Conservation (phyloP, 92 coral and sea anemone species). For the Actinernus sp. region DNA sequence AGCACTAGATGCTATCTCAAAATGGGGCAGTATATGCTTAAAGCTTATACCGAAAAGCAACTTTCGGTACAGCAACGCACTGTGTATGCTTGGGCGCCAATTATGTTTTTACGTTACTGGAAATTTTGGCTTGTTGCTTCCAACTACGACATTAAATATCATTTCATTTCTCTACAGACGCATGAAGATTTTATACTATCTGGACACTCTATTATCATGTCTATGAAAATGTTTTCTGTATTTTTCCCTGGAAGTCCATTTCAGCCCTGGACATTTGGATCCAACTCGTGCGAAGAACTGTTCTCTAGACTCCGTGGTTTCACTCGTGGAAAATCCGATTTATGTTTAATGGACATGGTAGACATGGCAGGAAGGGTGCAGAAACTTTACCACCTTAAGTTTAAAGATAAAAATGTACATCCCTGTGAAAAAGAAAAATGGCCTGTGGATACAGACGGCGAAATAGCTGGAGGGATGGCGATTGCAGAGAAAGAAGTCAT, state of each 20-base stretch:
- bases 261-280: constrained; percentile 41
- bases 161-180: constrained; percentile 28
- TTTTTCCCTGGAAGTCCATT: constrained; percentile 29
- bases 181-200: constrained; percentile 15
- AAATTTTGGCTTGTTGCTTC: constrained; percentile 2
- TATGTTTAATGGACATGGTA: constrained; percentile 23
- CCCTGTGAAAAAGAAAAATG: constrained; percentile 7
- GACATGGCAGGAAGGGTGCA: constrained; percentile 31
- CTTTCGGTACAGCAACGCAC: constrained; percentile 4
- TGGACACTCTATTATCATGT: constrained; percentile 20
- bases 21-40: too few species aligned
- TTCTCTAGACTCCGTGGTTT: constrained; percentile 28
- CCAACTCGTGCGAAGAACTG: constrained; percentile 29
- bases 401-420: constrained; percentile 3
- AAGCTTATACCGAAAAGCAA: background rate
- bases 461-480: constrained; percentile 26
- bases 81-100: constrained; percentile 17
- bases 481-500: constrained; percentile 25
- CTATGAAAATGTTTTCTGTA: constrained; percentile 18
- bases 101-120: constrained; percentile 4
- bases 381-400: constrained; percentile 33
- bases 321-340: constrained; percentile 31
- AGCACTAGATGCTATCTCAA: too few species aligned
- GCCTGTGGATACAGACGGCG: constrained; percentile 19
- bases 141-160: background rate